Evolutionary conservation across 2,888 invertebrate genomes (phyloP), one percentile per base, ranked within the genome.

Genomic region (Apotomis betuletana): DNA sequence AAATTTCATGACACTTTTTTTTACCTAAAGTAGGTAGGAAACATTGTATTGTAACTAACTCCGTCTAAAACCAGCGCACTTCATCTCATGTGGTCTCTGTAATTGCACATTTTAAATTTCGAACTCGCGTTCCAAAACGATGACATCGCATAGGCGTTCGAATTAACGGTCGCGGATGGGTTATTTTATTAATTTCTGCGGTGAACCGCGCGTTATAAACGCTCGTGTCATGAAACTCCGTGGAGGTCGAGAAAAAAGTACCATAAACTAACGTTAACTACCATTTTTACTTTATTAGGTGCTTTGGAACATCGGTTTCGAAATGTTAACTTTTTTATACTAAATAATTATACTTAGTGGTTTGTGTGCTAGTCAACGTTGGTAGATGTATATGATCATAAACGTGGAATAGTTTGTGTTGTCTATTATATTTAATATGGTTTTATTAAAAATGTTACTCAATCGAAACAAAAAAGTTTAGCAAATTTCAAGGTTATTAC

Each of bases 161-260:
- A 78, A 80, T 87, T 90, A 89, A 90, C 88, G 74, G 80, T 83
- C 77, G 83, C 83, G 78, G 80, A 82, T 78, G 81, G 74, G 78
- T 80, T 80, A 83, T 86, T 86, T 90, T 87, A 85, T 88, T 90
- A 88, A 87, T 87, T 85, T 84, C 79, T 90, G 92, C 83, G 92
- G 92, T 87, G 71, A 80, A 85, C 92, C 90, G 77, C 89, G 77
- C 74, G 74, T 76, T 77, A 75, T 77, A 61, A 54, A 67, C 62
- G 72, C 71, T 44, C 44, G 54, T 54, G 63, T 68, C 72, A 59
- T 63, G 58, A 67, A 72, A 46, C 72, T 71, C 55, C 69, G 27
- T 58, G 74, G 73, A 76, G 75, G 77, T 74, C 75, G 73, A 46
- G 46, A 69, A 60, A 62, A 46, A 41, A 55, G 15, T 59, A 55